Percentiles rank a stretch among this genome's conserved stretches.
These are phyloP conservation scores for Alosa sapidissima DNA, from an alignment of 2,797 vertebrate species.

Conservation along the genomic window DNA sequence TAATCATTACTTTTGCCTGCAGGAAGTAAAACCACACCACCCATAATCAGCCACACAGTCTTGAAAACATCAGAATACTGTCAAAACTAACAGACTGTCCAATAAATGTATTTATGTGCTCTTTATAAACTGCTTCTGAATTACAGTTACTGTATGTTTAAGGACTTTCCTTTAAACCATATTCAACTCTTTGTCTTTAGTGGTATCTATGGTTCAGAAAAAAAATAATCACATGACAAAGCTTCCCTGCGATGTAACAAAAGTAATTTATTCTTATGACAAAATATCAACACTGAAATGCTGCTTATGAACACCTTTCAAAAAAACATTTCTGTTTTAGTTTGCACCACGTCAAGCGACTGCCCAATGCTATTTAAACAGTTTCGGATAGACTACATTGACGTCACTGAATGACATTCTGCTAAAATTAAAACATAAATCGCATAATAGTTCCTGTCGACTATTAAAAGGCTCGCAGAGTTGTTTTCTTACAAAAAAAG, in stretches of 20 bases:
- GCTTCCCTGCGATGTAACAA: too few relatives aligned
- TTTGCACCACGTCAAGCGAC: background rate
- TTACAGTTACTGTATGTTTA: background rate
- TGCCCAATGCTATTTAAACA: background rate
- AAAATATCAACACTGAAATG: slow-evolving; percentile 10
- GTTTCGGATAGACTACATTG: background rate
- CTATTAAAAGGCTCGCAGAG: background rate
- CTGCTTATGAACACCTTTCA: background rate
- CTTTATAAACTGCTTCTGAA: background rate
- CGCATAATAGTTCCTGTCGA: background rate
- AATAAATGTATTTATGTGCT: background rate
- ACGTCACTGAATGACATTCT: background rate
- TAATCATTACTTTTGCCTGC: background rate
- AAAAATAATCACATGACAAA: too few relatives aligned
- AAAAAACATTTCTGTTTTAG: background rate
- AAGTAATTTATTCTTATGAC: background rate
- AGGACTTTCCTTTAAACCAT: too few relatives aligned
- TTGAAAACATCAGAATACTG: background rate
- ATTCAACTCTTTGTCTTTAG: too few relatives aligned
- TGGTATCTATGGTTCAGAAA: too few relatives aligned
- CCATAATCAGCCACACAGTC: background rate
- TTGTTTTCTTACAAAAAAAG: background rate
- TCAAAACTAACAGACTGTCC: background rate
- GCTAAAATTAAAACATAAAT: background rate
- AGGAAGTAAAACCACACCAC: background rate